Percentiles rank a stretch among this genome's conserved stretches.
These are phyloP conservation scores for Neosalanx taihuensis DNA, from an alignment of 2,797 vertebrate genomes.

Conservation along the genomic window DNA sequence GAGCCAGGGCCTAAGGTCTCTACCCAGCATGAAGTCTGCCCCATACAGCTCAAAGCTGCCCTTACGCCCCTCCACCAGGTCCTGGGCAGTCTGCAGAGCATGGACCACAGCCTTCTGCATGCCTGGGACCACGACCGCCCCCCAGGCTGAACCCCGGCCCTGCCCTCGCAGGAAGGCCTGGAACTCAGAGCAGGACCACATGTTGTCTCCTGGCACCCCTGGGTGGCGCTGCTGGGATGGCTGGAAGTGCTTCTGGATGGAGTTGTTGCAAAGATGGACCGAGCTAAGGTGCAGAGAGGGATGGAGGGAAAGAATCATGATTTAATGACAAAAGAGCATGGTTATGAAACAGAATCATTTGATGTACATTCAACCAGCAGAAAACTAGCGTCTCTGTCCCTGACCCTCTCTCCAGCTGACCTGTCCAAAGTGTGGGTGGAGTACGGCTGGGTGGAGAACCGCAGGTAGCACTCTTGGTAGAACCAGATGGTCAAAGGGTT, in stretches of 20 bases:
- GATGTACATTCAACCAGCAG: background rate
- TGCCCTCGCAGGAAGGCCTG: constrained; percentile 70
- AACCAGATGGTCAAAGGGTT: constrained; percentile 93
- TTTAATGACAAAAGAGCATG: background rate
- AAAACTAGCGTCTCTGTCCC: constrained; percentile 3
- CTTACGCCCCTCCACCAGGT: constrained; percentile 79
- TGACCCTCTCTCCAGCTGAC: constrained; percentile 63
- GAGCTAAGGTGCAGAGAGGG: constrained; percentile 67
- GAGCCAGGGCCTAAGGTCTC: constrained; percentile 87
- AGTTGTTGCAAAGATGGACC: constrained; percentile 91
- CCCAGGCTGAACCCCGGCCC: constrained; percentile 74
- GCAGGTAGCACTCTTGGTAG: constrained; percentile 87
- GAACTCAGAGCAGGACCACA: constrained; percentile 87
- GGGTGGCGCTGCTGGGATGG: constrained; percentile 72
- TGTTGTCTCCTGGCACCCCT: constrained; percentile 78
- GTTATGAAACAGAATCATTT: background rate
- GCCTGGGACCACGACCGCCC: constrained; percentile 76
- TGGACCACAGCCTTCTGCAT: constrained; percentile 86
- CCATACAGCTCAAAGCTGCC: constrained; percentile 90
- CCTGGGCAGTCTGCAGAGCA: constrained; percentile 79
- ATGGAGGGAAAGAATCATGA: background rate
- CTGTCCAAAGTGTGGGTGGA: constrained; percentile 80
- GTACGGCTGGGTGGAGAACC: constrained; percentile 89
- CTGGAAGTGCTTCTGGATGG: constrained; percentile 83
- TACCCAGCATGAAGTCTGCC: constrained; percentile 86